These are phyloP conservation scores for Vimba vimba DNA, from an alignment of 2,113 vertebrate genomes.

Conservation along the genomic window DNA sequence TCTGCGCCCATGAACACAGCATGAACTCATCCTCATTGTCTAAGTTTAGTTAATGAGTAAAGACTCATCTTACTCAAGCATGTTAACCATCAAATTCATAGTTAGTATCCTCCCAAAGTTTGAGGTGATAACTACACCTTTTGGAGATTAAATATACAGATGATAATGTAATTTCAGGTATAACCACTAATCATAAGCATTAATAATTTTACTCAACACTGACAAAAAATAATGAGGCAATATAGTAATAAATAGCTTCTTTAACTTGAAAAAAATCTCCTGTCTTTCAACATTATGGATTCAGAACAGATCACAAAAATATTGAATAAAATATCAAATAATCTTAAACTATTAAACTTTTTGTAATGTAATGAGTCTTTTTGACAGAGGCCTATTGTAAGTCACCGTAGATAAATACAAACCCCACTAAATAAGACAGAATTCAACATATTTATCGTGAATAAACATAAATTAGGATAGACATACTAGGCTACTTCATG, in stretches of 20 bases:
- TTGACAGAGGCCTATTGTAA: background rate
- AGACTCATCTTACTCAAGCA: slow-evolving; percentile 50
- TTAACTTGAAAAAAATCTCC: background rate
- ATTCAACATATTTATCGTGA: background rate
- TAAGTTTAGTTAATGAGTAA: slow-evolving; percentile 77
- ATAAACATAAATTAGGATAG: background rate
- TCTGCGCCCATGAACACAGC: slow-evolving; percentile 52
- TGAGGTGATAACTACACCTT: background rate
- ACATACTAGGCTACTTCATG: background rate
- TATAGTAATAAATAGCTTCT: background rate
- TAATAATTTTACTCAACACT: background rate
- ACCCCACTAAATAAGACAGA: background rate
- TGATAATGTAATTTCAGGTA: background rate
- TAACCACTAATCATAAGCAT: background rate
- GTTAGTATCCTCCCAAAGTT: background rate
- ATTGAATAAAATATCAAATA: background rate
- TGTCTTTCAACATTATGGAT: background rate
- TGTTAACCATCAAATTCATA: slow-evolving; percentile 42
- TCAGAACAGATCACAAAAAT: background rate
- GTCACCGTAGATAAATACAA: background rate
- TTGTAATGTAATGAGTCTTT: background rate
- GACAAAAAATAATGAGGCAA: slow-evolving; percentile 27
- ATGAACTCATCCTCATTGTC: slow-evolving; percentile 64
- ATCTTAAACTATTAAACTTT: background rate
- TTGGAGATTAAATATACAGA: background rate